These are phyloP conservation scores for Protaetia brevitarsis DNA, from an alignment of 1,140 invertebrate species.

Conservation along the genomic window DNA sequence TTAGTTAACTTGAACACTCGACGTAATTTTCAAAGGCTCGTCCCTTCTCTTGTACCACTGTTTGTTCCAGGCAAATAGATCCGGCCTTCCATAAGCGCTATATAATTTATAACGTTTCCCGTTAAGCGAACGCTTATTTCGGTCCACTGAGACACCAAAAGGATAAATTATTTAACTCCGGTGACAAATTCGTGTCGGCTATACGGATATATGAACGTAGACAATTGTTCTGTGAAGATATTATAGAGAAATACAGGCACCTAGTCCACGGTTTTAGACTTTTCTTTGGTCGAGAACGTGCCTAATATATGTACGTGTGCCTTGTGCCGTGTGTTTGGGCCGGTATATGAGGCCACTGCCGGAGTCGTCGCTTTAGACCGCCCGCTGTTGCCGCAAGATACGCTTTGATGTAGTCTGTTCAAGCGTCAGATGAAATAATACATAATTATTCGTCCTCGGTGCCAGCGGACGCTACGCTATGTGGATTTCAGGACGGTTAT, in stretches of 20 bases:
- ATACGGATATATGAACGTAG: background rate
- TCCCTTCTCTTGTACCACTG: background rate
- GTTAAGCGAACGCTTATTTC: background rate
- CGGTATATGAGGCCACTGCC: background rate
- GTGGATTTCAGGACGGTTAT: background rate
- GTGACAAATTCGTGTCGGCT: background rate
- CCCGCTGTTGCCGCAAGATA: background rate
- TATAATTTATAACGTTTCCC: background rate
- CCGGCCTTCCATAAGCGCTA: too few species aligned
- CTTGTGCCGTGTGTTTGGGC: background rate
- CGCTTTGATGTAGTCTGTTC: background rate
- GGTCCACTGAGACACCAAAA: background rate
- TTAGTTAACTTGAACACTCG: background rate
- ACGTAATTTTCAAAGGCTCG: background rate
- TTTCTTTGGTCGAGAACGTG: background rate
- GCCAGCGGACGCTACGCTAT: background rate
- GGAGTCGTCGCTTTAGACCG: background rate
- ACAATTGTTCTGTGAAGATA: background rate
- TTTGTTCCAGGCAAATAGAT: background rate
- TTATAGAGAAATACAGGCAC: background rate
- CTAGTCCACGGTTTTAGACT: background rate
- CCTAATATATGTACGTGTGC: too few species aligned
- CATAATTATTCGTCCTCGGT: background rate
- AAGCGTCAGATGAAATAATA: background rate
- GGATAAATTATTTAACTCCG: background rate